These are phyloP conservation scores for Dipodomys ordii DNA, from an alignment of 2,113 vertebrate genomes.

Conservation along the genomic window DNA sequence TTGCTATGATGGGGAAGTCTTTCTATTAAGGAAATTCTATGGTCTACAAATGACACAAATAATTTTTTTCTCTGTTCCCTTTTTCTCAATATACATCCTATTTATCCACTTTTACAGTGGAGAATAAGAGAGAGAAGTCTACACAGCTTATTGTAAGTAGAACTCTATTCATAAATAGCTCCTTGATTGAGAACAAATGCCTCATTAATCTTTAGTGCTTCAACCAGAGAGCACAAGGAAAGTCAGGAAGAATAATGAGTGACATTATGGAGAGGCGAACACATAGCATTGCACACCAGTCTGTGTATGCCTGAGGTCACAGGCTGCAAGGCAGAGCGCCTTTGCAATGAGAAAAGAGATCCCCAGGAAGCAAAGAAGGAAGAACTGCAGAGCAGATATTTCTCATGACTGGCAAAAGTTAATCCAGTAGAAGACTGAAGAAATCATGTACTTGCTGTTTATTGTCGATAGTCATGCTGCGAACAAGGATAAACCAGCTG, in stretches of 20 bases:
- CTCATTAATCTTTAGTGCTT: conserved; percentile 85
- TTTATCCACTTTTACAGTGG: neutral
- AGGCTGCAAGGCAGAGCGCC: conserved; percentile 7
- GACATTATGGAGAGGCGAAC: conserved; percentile 73
- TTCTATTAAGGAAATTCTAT: conserved; percentile 6
- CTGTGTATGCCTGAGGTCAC: conserved; percentile 61
- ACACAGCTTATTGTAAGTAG: conserved; percentile 73
- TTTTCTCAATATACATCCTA: conserved; percentile 34
- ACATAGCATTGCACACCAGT: conserved; percentile 27
- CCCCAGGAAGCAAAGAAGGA: neutral
- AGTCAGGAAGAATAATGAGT: conserved; percentile 86
- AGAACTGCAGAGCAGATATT: neutral
- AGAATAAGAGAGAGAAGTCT: conserved; percentile 66
- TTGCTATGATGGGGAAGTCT: neutral
- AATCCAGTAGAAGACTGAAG: neutral
- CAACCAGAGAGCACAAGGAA: conserved; percentile 74
- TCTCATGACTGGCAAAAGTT: conserved; percentile 50
- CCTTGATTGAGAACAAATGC: conserved; percentile 83
- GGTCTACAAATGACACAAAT: conserved; percentile 50
- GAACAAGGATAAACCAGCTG: conserved; percentile 51
- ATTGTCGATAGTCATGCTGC: neutral
- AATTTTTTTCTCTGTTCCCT: conserved; percentile 30
- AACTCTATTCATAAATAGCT: conserved; percentile 81
- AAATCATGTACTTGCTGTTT: conserved; percentile 51
- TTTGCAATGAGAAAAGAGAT: conserved; percentile 54